phyloP scores from a whole-genome alignment of 2,797 vertebrate species.

The Megaceryle alcyon region DNA sequence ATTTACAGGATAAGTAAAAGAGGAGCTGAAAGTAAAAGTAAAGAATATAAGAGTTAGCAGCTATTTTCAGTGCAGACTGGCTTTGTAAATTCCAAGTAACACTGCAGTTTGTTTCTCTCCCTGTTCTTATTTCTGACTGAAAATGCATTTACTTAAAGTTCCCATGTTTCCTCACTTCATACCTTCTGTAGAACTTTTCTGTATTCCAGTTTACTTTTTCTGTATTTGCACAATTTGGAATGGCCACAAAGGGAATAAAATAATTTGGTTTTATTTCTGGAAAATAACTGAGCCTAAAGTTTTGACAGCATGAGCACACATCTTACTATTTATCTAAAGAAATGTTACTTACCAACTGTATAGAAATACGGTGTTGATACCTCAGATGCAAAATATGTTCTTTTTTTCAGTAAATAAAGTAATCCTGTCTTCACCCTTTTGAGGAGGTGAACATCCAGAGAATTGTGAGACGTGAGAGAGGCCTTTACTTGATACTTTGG shows the following conservation, averaged over 20 bases:
- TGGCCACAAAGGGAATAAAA: background rate
- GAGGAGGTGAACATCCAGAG: constrained; percentile 82
- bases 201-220: background rate
- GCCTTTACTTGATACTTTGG: constrained; percentile 84
- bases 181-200: background rate
- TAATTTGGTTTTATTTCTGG: background rate
- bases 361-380: constrained; percentile 91
- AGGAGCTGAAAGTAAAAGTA: background rate
- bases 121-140: background rate
- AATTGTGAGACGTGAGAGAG: constrained; percentile 74
- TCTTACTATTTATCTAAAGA: background rate
- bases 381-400: constrained; percentile 86
- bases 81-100: background rate
- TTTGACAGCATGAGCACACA: background rate
- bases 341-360: constrained; percentile 83
- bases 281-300: background rate
- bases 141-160: background rate
- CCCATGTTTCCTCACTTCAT: background rate
- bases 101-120: background rate
- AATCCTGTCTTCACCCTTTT: constrained; percentile 84
- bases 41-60: background rate
- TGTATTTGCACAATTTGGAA: background rate
- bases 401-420: constrained; percentile 85
- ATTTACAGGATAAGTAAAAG: background rate
- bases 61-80: background rate